Percentiles rank a stretch among this genome's conserved stretches.
Evolutionary conservation across 2,797 vertebrate genomes (phyloP).

Genomic region (Bucorvus abyssinicus): DNA sequence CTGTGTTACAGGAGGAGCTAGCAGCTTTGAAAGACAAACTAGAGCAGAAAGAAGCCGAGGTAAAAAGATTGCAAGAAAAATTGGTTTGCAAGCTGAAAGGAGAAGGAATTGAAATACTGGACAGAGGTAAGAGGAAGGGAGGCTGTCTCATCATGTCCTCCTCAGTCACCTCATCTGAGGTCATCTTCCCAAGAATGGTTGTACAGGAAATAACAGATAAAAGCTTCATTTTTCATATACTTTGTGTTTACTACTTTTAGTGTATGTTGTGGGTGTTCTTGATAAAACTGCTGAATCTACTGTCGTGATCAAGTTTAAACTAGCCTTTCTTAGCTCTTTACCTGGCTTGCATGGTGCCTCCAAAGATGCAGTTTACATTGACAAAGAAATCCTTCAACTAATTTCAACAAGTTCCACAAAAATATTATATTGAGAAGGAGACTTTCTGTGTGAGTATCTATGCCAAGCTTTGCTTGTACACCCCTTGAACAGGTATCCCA

Average conservation of each 20-base stretch:
- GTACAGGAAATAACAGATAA: background rate
- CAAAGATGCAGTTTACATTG: background rate
- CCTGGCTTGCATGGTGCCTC: background rate
- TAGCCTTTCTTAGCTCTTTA: background rate
- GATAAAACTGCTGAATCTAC: background rate
- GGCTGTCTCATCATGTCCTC: background rate
- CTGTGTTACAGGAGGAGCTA: conserved; percentile 86
- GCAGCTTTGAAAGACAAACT: conserved; percentile 86
- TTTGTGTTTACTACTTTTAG: background rate
- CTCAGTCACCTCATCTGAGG: background rate
- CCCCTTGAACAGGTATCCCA: background rate
- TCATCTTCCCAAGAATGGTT: background rate
- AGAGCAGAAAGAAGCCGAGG: conserved; percentile 87
- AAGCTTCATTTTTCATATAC: background rate
- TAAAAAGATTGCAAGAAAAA: conserved; percentile 87
- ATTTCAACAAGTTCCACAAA: background rate
- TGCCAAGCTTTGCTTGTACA: background rate
- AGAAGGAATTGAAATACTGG: conserved; percentile 78
- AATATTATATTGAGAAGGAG: background rate
- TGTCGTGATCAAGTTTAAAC: background rate
- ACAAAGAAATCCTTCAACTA: background rate
- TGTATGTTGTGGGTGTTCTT: background rate
- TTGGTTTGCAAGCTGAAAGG: conserved; percentile 79
- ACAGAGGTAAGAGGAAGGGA: conserved; percentile 83
- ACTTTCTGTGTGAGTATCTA: background rate